phyloP scores from a whole-genome alignment of 2,888 invertebrate genomes.

The Boloria selene region DNA sequence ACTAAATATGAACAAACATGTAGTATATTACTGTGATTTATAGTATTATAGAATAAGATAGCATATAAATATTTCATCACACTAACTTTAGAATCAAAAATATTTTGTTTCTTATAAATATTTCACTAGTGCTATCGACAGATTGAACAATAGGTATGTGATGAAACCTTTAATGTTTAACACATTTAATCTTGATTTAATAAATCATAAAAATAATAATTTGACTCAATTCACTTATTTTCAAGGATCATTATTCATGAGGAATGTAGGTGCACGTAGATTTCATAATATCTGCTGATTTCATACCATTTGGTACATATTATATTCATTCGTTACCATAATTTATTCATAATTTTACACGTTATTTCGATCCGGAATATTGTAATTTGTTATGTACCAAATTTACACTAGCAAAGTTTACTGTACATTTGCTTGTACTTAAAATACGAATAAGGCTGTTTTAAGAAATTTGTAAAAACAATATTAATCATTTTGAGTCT shows the following conservation, averaged over 20 bases:
- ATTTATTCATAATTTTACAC: conserved; percentile 14
- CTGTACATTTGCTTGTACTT: neutral
- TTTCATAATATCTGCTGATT: conserved; percentile 24
- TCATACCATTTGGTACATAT: conserved; percentile 8
- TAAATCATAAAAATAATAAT: conserved; percentile 17
- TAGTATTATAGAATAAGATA: too few relatives aligned
- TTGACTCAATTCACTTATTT: conserved; percentile 25
- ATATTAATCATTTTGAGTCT: neutral
- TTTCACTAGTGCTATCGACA: too few relatives aligned
- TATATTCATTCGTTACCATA: conserved; percentile 19
- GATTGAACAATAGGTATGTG: too few relatives aligned
- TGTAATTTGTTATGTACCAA: neutral
- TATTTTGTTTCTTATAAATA: too few relatives aligned
- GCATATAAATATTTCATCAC: too few relatives aligned
- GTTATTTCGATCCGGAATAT: neutral
- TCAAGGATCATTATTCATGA: conserved; percentile 34
- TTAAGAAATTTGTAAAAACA: neutral
- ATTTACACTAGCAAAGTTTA: conserved; percentile 1
- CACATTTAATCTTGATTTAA: conserved; percentile 4
- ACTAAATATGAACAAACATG: too few relatives aligned
- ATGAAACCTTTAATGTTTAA: neutral
- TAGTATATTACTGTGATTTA: too few relatives aligned
- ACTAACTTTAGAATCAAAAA: too few relatives aligned
- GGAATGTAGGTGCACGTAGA: conserved; percentile 24
- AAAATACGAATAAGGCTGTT: conserved; percentile 1